Conservation (phyloP, 2,888 invertebrate species). For the Rhingia campestris region DNA sequence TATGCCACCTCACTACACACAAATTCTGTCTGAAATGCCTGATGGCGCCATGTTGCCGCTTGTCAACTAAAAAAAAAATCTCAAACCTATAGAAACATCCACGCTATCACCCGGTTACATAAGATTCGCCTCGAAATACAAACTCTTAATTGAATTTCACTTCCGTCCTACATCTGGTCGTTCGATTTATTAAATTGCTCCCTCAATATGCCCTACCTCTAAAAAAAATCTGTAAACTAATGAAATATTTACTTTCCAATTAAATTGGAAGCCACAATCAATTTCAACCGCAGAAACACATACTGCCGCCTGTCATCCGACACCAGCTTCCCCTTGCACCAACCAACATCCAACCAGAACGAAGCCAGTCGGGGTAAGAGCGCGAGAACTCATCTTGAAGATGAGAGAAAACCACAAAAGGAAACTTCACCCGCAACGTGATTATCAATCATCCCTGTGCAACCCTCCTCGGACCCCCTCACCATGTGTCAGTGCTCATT, state of each 20-base stretch:
- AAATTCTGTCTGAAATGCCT: too few relatives aligned
- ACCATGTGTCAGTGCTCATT: neutral
- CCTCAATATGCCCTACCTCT: neutral
- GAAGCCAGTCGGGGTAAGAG: constrained; percentile 25
- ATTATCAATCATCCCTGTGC: constrained; percentile 62
- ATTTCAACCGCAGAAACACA: constrained; percentile 56
- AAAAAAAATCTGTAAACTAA: constrained; percentile 56
- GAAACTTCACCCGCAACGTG: constrained; percentile 50
- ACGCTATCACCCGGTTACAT: too few relatives aligned
- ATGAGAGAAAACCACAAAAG: constrained; percentile 39
- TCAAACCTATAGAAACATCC: too few relatives aligned
- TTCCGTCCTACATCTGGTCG: constrained; percentile 46
- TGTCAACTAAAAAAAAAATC: too few relatives aligned
- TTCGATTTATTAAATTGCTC: constrained; percentile 14
- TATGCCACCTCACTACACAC: too few relatives aligned
- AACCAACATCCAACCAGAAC: constrained; percentile 7
- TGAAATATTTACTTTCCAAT: constrained; percentile 74
- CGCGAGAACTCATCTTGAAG: constrained; percentile 52
- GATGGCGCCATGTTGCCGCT: too few relatives aligned
- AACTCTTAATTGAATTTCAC: constrained; percentile 52
- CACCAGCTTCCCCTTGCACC: constrained; percentile 29
- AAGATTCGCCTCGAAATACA: neutral
- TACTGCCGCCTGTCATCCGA: constrained; percentile 54
- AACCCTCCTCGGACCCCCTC: neutral
- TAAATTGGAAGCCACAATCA: constrained; percentile 72